A percentile compares a stretch with the other conserved stretches of the same genome.
These are phyloP conservation scores for Dyspetes luteomarginatus DNA, from an alignment of 2,888 invertebrate genomes.

Conservation along the genomic window DNA sequence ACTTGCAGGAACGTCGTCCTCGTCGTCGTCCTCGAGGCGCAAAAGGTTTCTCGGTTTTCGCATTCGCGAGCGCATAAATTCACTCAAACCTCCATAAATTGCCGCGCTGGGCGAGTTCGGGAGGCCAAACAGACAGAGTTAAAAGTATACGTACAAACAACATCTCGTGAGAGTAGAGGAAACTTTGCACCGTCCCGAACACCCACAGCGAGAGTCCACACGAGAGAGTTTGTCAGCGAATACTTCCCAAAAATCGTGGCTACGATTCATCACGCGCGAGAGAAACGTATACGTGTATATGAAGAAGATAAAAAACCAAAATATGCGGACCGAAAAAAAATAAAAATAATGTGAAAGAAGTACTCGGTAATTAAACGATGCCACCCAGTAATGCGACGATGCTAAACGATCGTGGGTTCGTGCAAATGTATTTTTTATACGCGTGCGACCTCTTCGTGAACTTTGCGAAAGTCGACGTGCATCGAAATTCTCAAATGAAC, in stretches of 20 bases:
- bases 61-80: constrained; percentile 75
- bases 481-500: constrained; percentile 23
- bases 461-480: constrained; percentile 40
- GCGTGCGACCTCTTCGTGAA: constrained; percentile 25
- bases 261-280: constrained; percentile 55
- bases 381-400: constrained; percentile 68
- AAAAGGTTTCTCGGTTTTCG: constrained; percentile 55
- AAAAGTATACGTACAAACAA: neutral
- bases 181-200: constrained; percentile 54
- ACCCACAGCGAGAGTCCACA: constrained; percentile 58
- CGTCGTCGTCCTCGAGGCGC: constrained; percentile 47
- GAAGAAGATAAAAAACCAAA: neutral
- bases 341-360: constrained; percentile 22
- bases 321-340: neutral
- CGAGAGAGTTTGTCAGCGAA: constrained; percentile 63
- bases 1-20: constrained; percentile 72
- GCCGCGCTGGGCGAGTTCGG: constrained; percentile 73
- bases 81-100: constrained; percentile 78
- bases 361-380: constrained; percentile 64
- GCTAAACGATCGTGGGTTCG: constrained; percentile 59
- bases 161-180: constrained; percentile 56
- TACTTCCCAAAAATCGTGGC: constrained; percentile 58
- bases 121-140: constrained; percentile 70
- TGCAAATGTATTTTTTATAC: neutral
- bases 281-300: neutral